Percentiles rank a stretch among this genome's conserved stretches.
Conservation (phyloP, 2,113 vertebrate genomes). For the Gymnorhina tibicen region DNA sequence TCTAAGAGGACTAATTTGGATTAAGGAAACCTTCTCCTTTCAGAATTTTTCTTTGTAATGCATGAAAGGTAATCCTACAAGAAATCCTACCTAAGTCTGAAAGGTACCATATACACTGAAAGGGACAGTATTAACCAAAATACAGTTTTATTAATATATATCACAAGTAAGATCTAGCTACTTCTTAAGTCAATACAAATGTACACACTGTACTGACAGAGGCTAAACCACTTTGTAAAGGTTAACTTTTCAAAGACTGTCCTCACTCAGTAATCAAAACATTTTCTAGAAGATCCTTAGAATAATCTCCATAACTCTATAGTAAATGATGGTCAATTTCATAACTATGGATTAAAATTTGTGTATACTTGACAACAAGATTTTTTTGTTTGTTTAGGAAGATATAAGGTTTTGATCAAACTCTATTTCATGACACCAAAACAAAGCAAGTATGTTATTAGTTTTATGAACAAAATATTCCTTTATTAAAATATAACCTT, state of each 20-base stretch:
- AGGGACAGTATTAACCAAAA: background rate
- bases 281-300: background rate
- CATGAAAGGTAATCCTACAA: background rate
- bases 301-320: background rate
- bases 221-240: background rate
- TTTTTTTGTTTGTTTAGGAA: background rate
- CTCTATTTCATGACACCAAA: background rate
- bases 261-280: background rate
- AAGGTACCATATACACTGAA: background rate
- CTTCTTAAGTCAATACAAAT: background rate
- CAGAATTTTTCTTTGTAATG: background rate
- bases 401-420: background rate
- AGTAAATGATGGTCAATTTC: background rate
- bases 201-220: background rate
- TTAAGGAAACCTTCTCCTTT: background rate
- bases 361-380: background rate
- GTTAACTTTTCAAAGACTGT: background rate
- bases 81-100: background rate
- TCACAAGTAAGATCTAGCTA: background rate
- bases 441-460: background rate
- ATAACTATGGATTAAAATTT: background rate
- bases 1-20: background rate
- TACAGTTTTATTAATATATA: background rate
- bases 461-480: background rate
- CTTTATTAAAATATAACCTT: background rate